A percentile compares a stretch with the other conserved stretches of the same genome.
Conservation (phyloP, 92 coral and sea anemone genomes). For the Epizoanthus rinbou region DNA sequence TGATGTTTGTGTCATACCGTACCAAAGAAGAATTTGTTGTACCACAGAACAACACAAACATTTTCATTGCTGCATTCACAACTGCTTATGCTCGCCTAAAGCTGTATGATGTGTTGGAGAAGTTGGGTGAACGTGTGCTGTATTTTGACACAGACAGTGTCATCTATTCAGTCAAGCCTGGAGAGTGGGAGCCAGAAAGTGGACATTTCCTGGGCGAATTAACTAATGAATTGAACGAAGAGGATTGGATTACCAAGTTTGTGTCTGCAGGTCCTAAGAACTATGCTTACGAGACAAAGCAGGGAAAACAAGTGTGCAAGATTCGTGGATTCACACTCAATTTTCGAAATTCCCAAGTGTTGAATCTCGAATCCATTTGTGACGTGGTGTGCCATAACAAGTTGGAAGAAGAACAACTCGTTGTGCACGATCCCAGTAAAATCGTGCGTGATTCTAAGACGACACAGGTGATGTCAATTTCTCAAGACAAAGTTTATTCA, state of each 20-base stretch:
- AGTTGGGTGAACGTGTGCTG: conserved; percentile 5
- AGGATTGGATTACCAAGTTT: conserved; percentile 25
- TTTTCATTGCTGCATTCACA: conserved; percentile 19
- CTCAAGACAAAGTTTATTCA: background rate
- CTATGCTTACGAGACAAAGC: background rate
- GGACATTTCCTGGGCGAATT: conserved; percentile 27
- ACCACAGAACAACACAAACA: background rate
- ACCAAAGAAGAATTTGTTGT: background rate
- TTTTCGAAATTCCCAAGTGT: background rate
- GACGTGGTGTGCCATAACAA: background rate
- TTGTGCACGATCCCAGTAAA: background rate
- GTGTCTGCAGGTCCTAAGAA: conserved; percentile 32
- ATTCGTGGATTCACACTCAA: background rate
- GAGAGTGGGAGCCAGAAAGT: background rate
- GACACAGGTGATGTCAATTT: background rate
- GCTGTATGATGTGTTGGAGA: background rate
- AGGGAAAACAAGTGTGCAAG: background rate
- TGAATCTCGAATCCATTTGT: background rate
- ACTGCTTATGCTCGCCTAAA: conserved; percentile 17
- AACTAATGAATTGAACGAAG: conserved; percentile 31
- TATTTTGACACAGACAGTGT: conserved; percentile 40
- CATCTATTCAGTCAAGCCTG: conserved; percentile 6
- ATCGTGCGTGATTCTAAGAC: background rate
- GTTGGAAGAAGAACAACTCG: background rate
- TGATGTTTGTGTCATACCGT: background rate